Evolutionary conservation across 2,113 vertebrate species (phyloP).

Genomic region (Antennarius striatus): DNA sequence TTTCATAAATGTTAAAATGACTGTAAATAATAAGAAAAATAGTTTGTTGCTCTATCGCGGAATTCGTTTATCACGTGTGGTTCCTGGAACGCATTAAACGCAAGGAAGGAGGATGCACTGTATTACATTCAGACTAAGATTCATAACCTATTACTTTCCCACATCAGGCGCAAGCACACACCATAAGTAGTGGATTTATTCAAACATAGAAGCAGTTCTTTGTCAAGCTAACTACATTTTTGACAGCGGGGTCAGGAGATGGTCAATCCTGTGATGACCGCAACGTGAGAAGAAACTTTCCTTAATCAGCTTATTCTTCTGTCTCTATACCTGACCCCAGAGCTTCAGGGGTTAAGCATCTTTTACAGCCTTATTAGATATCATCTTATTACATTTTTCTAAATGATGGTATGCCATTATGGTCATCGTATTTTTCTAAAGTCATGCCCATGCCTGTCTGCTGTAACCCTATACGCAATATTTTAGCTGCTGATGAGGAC

Average conservation of each 20-base stretch:
- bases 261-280: slow-evolving; percentile 67
- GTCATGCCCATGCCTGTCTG: slow-evolving; percentile 48
- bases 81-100: no score
- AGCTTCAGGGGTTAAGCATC: slow-evolving; percentile 65
- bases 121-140: slow-evolving; percentile 46
- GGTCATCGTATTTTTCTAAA: slow-evolving; percentile 59
- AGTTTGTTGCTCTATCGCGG: no score
- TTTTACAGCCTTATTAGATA: slow-evolving; percentile 74
- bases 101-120: no score
- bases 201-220: slow-evolving; percentile 46
- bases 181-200: slow-evolving; percentile 53
- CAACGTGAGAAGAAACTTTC: slow-evolving; percentile 62
- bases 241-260: slow-evolving; percentile 56
- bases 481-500: slow-evolving; percentile 67
- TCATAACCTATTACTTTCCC: slow-evolving; percentile 50
- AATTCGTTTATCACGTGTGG: no score
- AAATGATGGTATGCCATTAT: slow-evolving; percentile 74
- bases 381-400: slow-evolving; percentile 74
- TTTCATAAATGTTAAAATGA: no score
- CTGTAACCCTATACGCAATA: slow-evolving; percentile 61
- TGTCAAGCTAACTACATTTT: slow-evolving; percentile 39
- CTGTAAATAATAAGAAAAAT: no score
- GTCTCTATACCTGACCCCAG: slow-evolving; percentile 57
- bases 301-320: slow-evolving; percentile 66
- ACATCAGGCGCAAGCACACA: slow-evolving; percentile 46